These are phyloP conservation scores for Salvelinus fontinalis DNA, from an alignment of 2,113 vertebrate species.

Conservation along the genomic window DNA sequence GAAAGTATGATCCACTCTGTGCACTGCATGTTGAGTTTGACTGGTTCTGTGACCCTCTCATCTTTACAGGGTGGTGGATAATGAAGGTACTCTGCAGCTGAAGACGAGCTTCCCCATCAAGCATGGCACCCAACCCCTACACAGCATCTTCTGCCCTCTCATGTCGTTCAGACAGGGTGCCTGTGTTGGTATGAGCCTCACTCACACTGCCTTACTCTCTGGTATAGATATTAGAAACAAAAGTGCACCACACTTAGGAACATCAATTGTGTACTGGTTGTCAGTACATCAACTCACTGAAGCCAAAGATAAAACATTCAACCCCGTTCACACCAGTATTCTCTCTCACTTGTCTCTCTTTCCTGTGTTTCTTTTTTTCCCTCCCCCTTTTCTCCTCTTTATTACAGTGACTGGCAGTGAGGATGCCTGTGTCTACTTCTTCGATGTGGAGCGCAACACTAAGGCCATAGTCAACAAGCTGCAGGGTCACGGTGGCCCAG, in stretches of 20 bases:
- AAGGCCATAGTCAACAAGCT: slow-evolving; percentile 94
- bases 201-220: background rate
- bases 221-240: background rate
- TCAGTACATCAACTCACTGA: background rate
- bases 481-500: slow-evolving; percentile 88
- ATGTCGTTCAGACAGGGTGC: slow-evolving; percentile 96
- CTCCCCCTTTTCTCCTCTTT: background rate
- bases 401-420: slow-evolving; percentile 88
- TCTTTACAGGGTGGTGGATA: slow-evolving; percentile 84
- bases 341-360: background rate
- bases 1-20: too few relatives aligned
- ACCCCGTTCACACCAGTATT: background rate
- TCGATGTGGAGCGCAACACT: slow-evolving; percentile 89
- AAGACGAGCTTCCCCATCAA: slow-evolving; percentile 90
- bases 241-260: too few relatives aligned
- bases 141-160: slow-evolving; percentile 94
- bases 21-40: too few relatives aligned
- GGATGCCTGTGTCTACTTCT: slow-evolving; percentile 92
- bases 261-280: too few relatives aligned
- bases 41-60: background rate
- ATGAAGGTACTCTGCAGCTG: slow-evolving; percentile 87
- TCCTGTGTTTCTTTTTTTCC: background rate
- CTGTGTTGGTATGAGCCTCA: slow-evolving; percentile 82
- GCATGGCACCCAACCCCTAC: slow-evolving; percentile 83
- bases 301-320: too few relatives aligned